phyloP scores from a whole-genome alignment of 2,888 invertebrate species.

The Dasypolia templi region DNA sequence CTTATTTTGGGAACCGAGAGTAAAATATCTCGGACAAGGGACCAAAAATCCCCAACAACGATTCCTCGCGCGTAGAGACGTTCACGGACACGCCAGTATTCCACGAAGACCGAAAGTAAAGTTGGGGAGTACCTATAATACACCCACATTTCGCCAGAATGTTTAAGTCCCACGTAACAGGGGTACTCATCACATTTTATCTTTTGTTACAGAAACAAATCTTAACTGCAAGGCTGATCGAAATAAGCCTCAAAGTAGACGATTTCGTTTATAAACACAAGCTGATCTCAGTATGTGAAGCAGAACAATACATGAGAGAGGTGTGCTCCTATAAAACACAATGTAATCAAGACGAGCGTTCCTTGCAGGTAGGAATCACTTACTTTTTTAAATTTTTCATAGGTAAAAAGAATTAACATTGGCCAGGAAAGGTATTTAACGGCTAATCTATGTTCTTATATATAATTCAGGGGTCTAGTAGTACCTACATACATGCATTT shows the following conservation, averaged over 20 bases:
- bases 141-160: too few relatives aligned
- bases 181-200: background rate
- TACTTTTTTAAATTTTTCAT: background rate
- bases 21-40: too few relatives aligned
- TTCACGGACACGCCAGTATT: background rate
- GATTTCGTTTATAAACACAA: constrained; percentile 77
- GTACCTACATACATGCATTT: background rate
- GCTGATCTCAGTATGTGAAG: constrained; percentile 73
- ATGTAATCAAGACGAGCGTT: constrained; percentile 70
- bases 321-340: constrained; percentile 68
- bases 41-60: too few relatives aligned
- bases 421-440: too few relatives aligned
- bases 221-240: constrained; percentile 75
- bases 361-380: constrained; percentile 74
- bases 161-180: too few relatives aligned
- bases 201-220: constrained; percentile 69
- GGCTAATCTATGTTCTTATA: background rate
- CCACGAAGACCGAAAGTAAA: background rate
- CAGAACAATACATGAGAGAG: constrained; percentile 73
- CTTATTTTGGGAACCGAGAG: too few relatives aligned
- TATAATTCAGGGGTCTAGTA: background rate
- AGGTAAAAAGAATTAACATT: too few relatives aligned
- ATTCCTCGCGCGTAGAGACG: too few relatives aligned
- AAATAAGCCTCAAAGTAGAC: constrained; percentile 78
- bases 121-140: too few relatives aligned